Evolutionary conservation across 2,113 vertebrate species (phyloP).

Genomic region (Empidonax alnorum): DNA sequence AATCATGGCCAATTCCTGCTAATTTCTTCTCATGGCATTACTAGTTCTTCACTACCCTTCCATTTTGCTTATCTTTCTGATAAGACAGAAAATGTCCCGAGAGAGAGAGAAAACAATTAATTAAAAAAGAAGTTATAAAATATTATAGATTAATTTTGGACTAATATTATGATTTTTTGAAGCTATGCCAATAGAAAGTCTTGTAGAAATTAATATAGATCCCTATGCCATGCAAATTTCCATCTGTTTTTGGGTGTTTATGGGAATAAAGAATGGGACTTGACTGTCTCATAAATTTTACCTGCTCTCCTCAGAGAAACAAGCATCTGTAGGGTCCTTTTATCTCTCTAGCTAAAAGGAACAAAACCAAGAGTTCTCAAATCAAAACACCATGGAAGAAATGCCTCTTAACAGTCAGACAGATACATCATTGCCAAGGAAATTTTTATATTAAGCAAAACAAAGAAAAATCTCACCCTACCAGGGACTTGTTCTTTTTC

Average conservation of each 20-base stretch:
- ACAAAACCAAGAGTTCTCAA: not conserved
- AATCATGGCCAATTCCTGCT: not conserved
- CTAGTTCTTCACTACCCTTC: not conserved
- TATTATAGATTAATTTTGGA: not conserved
- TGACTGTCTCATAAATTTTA: not conserved
- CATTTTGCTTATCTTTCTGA: not conserved
- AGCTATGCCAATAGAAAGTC: not conserved
- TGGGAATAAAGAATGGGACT: not conserved
- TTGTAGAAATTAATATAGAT: not conserved
- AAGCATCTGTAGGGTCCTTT: accelerated
- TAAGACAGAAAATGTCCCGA: not conserved
- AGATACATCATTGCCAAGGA: not conserved
- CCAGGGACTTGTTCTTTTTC: not conserved
- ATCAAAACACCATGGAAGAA: not conserved
- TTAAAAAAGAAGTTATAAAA: not conserved
- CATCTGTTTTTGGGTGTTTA: not conserved
- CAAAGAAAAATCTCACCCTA: not conserved
- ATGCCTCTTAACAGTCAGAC: not conserved
- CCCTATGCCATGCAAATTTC: not conserved
- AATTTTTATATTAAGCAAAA: not conserved
- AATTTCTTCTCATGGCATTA: not conserved
- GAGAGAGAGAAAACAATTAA: not conserved
- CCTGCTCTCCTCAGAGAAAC: not conserved
- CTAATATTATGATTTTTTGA: not conserved
- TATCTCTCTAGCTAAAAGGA: not conserved